These are phyloP conservation scores for Nezara viridula DNA, from an alignment of 2,888 invertebrate genomes.

Conservation along the genomic window DNA sequence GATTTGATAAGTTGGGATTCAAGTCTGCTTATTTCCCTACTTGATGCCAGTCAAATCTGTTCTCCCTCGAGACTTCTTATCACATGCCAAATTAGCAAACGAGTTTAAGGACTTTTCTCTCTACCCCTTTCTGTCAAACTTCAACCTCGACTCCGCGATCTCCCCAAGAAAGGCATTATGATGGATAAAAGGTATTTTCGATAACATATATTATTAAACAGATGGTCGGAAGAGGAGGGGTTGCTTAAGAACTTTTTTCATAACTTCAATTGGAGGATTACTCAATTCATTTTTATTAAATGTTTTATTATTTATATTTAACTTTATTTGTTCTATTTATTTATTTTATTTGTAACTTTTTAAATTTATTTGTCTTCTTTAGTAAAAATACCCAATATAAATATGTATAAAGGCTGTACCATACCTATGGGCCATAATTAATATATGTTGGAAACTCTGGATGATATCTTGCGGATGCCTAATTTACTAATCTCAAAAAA, in stretches of 20 bases:
- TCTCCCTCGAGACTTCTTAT: not conserved
- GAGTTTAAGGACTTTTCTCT: conserved; percentile 42
- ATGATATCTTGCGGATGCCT: too few species aligned
- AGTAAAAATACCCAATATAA: too few species aligned
- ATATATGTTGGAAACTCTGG: too few species aligned
- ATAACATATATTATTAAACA: conserved; percentile 28
- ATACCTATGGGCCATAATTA: too few species aligned
- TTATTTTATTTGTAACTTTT: too few species aligned
- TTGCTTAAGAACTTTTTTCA: not conserved
- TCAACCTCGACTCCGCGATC: not conserved
- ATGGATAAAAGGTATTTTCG: conserved; percentile 2
- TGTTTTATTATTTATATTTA: not conserved
- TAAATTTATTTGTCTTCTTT: too few species aligned
- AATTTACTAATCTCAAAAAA: too few species aligned
- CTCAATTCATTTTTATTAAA: not conserved
- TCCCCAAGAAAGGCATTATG: not conserved
- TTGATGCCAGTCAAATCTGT: conserved; percentile 37
- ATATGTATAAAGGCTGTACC: too few species aligned
- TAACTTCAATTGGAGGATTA: not conserved
- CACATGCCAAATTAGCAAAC: conserved; percentile 41
- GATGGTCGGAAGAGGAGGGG: not conserved
- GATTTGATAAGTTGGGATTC: conserved; percentile 7
- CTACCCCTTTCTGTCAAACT: conserved; percentile 44
- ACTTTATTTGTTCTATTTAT: too few species aligned
- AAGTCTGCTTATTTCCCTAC: conserved; percentile 5